Evolutionary conservation across 1,140 invertebrate species (phyloP), one percentile per base, ranked within the genome.

Genomic region (Drosophila orosa): DNA sequence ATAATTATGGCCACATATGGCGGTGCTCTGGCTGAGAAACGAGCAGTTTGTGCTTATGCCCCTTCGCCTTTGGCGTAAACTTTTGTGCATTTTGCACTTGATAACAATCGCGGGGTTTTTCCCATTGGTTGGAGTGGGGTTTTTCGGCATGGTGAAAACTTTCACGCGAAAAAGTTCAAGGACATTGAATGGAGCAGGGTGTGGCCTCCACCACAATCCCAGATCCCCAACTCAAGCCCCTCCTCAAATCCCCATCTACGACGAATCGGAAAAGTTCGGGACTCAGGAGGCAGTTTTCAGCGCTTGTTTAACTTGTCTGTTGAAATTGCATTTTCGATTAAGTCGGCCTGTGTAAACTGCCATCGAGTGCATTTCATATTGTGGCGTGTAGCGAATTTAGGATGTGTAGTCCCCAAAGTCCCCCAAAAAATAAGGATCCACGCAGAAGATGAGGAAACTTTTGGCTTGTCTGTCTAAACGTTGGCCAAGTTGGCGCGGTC

Each of bases 281-380:
- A 54, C 65, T 31, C 50, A 39, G 40, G 39, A 59, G 39, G 33
- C 48, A 24, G 61, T 39, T 63, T 59, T 65, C 40, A 50, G 40
- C 40, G 77, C 66, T 73, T 82, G 75, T 78, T 81, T 78, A 60
- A 86, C 78, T 75, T 78, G 74, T 79, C 71, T 82, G 65, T 62
- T 61, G 61, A 68, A 79, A 86, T 83, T 86, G 84, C 79, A 80
- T 83, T 87, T 89, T 87, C 83, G 83, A 89, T 87, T 89, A 87
- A 87, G 79, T 47, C 66, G 69, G 65, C 33, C 75, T 79, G 59
- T 87, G 71, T 76, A 79, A 86, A 82, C 71, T 61, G 83, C 65
- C 77, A 58, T 80, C 52, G 82, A 71, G 65, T 59, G 65, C 79
- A 77, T 87, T 74, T 73, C 80, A 86, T 87, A 82, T 65, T 63